Evolutionary conservation across 2,797 vertebrate genomes (phyloP).

Genomic region (Neopelma chrysocephalum): DNA sequence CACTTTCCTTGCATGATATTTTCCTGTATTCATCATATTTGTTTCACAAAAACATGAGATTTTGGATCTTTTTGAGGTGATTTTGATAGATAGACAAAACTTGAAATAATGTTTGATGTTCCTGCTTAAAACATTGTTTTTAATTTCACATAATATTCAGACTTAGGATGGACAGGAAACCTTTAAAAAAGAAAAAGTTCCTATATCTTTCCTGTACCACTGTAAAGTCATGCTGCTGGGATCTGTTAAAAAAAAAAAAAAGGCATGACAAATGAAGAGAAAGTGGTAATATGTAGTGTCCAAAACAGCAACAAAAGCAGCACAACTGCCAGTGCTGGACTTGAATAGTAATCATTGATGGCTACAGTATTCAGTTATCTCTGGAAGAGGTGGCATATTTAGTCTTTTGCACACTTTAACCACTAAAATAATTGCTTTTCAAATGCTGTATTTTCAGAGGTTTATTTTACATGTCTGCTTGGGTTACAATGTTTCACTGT

Average conservation of each 20-base stretch:
- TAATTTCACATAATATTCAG: background rate
- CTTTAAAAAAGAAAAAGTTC: background rate
- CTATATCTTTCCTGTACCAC: background rate
- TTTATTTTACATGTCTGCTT: background rate
- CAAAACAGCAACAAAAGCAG: slow-evolving; percentile 21
- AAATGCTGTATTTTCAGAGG: background rate
- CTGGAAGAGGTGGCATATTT: background rate
- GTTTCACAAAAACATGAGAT: background rate
- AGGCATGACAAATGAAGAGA: background rate
- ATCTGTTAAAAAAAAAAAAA: background rate
- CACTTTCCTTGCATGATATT: slow-evolving; percentile 36
- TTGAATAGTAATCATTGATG: background rate
- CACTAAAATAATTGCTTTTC: slow-evolving; percentile 4
- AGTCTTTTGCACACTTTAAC: slow-evolving; percentile 1
- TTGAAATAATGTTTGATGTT: background rate
- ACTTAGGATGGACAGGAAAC: background rate
- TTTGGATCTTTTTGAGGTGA: background rate
- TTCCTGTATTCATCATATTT: background rate
- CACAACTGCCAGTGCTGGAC: slow-evolving; percentile 16
- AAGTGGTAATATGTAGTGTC: background rate
- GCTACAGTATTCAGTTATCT: background rate
- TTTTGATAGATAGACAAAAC: background rate
- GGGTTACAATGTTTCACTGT: background rate
- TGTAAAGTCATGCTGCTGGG: background rate
- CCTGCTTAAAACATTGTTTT: background rate